Conservation (phyloP, 2,888 invertebrate species). For the Cheilosia pagana region DNA sequence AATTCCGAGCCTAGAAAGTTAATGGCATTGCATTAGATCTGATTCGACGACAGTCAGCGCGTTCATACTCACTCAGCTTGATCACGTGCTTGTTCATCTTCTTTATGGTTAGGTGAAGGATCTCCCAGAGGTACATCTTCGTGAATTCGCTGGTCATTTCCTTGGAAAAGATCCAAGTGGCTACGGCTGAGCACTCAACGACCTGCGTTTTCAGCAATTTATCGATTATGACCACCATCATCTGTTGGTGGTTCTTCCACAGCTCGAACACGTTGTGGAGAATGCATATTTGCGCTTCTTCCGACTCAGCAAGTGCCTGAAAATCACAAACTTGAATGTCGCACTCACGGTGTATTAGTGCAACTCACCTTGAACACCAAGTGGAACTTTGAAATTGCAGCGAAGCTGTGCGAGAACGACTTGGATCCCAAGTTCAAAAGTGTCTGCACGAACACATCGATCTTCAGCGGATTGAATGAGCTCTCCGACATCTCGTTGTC, state of each 20-base stretch:
- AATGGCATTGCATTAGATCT: conserved; percentile 1
- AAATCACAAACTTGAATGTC: background rate
- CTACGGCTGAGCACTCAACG: conserved; percentile 97
- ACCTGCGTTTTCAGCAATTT: conserved; percentile 99
- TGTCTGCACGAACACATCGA: conserved; percentile 98
- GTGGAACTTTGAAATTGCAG: conserved; percentile 98
- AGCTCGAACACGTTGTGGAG: conserved; percentile 95
- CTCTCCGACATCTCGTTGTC: conserved; percentile 87
- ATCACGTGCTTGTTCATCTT: conserved; percentile 98
- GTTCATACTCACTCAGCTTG: conserved; percentile 86
- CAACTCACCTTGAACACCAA: conserved; percentile 91
- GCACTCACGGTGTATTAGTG: background rate
- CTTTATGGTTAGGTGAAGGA: conserved; percentile 96
- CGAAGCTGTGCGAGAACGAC: conserved; percentile 99
- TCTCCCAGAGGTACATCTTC: conserved; percentile 97
- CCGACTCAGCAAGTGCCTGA: conserved; percentile 94
- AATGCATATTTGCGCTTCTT: conserved; percentile 97
- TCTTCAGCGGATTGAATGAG: conserved; percentile 95
- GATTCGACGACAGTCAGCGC: no score
- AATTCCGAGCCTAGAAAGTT: conserved; percentile 88
- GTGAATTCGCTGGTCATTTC: conserved; percentile 96
- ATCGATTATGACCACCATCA: conserved; percentile 98
- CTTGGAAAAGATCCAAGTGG: conserved; percentile 98
- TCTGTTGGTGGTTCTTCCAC: conserved; percentile 98
- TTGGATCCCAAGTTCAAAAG: conserved; percentile 96